Conservation (phyloP, 2,888 invertebrate genomes). For the Sminthurinus aureus region DNA sequence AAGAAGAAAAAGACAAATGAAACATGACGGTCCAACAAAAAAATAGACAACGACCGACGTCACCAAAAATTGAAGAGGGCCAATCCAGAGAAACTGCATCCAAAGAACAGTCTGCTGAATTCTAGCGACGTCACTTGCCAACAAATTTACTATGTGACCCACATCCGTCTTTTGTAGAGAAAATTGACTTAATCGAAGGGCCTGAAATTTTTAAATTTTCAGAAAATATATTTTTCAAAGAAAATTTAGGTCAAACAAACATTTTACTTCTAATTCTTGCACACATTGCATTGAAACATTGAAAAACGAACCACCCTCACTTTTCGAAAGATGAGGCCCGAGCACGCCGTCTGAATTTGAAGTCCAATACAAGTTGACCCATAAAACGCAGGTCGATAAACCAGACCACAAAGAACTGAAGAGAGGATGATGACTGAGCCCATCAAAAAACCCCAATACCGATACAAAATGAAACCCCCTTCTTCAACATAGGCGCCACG, state of each 20-base stretch:
- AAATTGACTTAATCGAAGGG: conserved; percentile 77
- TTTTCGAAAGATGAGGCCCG: conserved; percentile 86
- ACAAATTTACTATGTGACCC: conserved; percentile 92
- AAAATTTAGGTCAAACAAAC: neutral
- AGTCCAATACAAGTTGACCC: conserved; percentile 75
- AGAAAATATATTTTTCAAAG: conserved; percentile 53
- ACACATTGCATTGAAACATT: neutral
- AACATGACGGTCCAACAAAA: conserved; percentile 73
- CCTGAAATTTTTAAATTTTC: too few relatives aligned
- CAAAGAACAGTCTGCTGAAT: conserved; percentile 92
- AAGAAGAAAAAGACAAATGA: conserved; percentile 81
- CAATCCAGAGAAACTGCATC: conserved; percentile 91
- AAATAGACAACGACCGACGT: conserved; percentile 82
- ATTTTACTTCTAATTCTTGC: neutral
- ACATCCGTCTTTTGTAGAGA: conserved; percentile 86
- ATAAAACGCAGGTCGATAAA: too few relatives aligned
- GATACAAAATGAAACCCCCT: conserved; percentile 54
- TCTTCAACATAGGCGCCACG: conserved; percentile 33
- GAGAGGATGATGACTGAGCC: conserved; percentile 65
- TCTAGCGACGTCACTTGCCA: conserved; percentile 93
- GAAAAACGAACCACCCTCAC: conserved; percentile 64
- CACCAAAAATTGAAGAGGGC: conserved; percentile 81
- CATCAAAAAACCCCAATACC: conserved; percentile 49
- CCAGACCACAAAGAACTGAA: too few relatives aligned
- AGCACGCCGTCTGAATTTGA: conserved; percentile 81